Base-by-base conservation (phyloP, 2,888 invertebrate genomes). In the Platycheirus albimanus region DNA sequence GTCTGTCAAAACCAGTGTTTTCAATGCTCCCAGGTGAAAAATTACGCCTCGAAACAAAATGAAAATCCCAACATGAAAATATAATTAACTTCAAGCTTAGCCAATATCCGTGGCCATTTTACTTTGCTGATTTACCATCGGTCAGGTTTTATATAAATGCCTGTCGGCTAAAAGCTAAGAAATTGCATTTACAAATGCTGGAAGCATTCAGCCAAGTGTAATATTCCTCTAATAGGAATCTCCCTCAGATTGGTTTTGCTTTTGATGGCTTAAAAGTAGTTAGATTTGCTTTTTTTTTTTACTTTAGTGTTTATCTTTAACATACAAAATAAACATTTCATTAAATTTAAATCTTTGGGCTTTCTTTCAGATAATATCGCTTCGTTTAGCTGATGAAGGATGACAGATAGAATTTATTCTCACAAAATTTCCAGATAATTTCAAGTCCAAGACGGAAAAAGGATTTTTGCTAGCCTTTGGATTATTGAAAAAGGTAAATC, bases 81-180 rank as follows among this genome's bases (percentile, higher is more conserved):
- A 43, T 43, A 58, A 58, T 58, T 41, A 43, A 58, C 43, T 70
- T 6, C 24, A 24, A 24, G 24, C 24, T 71, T 58, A 19, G 61
- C 61, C 15, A 56, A 56, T 56, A 56, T 56, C 56, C 56, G 38
- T 24, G 56, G 24, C 24, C 6, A 24, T 24, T 24, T 24, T 24
- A 6, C 24, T 24, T 24, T 24, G n/a, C n/a, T n/a, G n/a, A n/a
- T n/a, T n/a, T n/a, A n/a, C n/a, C n/a, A 66, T 64, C 30, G n/a
- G 38, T 20, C 20, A 41, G 45, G 20, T 33, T 66, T 75, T 75
- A 64, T 64, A 75, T 69, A 69, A 70, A 58, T 69, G 52, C 43
- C 51, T 45, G 8, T 30, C 30, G 64, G 43, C 19, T 52, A 30
- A 52, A 45, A 19, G 58, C 30, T 13, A 70, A 6, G 52, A 80